Conservation (phyloP, 2,113 vertebrate genomes). For the Tetraodon nigroviridis region DNA sequence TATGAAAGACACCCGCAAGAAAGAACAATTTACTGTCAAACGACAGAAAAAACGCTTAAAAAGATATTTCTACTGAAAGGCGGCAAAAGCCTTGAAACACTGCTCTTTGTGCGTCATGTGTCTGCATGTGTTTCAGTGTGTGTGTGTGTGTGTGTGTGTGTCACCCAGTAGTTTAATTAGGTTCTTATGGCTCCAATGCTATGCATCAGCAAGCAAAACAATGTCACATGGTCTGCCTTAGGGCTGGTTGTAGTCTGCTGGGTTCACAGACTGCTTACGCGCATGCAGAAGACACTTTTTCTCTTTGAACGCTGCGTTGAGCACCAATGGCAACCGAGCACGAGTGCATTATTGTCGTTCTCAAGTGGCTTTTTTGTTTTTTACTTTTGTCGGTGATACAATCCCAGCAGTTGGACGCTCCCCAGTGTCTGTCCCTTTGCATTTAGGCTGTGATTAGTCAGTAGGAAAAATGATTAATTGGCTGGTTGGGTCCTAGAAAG, state of each 20-base stretch:
- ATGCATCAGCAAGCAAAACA: conserved; percentile 37
- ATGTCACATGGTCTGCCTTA: conserved; percentile 29
- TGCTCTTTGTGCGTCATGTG: conserved; percentile 1
- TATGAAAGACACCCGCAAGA: not conserved
- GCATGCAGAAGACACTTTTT: conserved; percentile 26
- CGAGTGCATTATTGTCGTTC: conserved; percentile 37
- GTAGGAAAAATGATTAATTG: conserved; percentile 42
- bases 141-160: conserved; percentile 1
- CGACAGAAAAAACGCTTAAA: conserved; percentile 11
- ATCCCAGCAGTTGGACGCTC: conserved; percentile 18
- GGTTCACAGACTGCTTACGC: conserved; percentile 51
- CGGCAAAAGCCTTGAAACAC: not conserved
- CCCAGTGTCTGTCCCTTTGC: conserved; percentile 14
- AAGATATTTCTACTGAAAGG: too few species aligned
- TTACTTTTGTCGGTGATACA: conserved; percentile 31
- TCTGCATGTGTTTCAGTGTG: conserved; percentile 3
- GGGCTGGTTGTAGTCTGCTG: conserved; percentile 2
- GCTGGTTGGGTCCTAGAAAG: conserved; percentile 50
- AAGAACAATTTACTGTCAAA: not conserved
- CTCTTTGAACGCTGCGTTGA: conserved; percentile 27
- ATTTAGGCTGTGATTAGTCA: conserved; percentile 45
- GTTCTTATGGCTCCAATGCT: conserved; percentile 51
- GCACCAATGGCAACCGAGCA: conserved; percentile 24
- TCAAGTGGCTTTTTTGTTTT: conserved; percentile 30
- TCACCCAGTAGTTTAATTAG: conserved; percentile 32